Evolutionary conservation across 2,888 invertebrate genomes (phyloP).

Genomic region (Alloplasta piceator): DNA sequence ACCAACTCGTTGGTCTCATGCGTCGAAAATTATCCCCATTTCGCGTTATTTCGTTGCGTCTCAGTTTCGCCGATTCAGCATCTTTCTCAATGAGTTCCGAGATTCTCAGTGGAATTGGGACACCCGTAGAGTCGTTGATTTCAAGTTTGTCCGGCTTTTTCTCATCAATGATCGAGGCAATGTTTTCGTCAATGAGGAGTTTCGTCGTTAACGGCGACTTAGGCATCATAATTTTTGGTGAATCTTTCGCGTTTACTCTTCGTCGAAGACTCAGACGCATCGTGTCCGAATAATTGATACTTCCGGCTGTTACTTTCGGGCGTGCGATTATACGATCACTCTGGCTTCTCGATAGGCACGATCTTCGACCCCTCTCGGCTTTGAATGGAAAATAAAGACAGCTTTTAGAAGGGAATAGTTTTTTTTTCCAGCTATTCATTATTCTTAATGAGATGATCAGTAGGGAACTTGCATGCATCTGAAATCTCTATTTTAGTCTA

Average conservation of each 20-base stretch:
- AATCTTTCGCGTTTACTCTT: conserved; percentile 82
- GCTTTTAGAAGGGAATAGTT: too few species aligned
- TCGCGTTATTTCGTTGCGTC: conserved; percentile 15
- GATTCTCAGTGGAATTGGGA: conserved; percentile 24
- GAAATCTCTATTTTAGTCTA: too few species aligned
- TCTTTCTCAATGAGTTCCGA: conserved; percentile 67
- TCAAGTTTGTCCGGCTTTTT: conserved; percentile 9
- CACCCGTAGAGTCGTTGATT: conserved; percentile 7
- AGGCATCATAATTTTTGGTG: not conserved
- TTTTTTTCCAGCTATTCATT: too few species aligned
- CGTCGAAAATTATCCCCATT: conserved; percentile 75
- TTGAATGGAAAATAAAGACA: conserved; percentile 31
- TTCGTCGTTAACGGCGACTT: not conserved
- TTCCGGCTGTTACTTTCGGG: conserved; percentile 83
- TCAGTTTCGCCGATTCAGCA: conserved; percentile 50
- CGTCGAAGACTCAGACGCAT: conserved; percentile 90
- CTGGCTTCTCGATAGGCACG: conserved; percentile 80
- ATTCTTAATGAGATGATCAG: too few species aligned
- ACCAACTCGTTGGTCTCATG: conserved; percentile 81
- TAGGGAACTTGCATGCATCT: too few species aligned
- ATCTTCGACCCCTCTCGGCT: conserved; percentile 62
- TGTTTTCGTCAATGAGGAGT: conserved; percentile 20
- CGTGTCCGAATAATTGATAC: conserved; percentile 90
- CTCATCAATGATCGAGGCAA: conserved; percentile 6
- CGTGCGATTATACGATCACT: conserved; percentile 83